These are phyloP conservation scores for Sabatieria punctata DNA, from an alignment of 2,888 invertebrate genomes.

Conservation along the genomic window DNA sequence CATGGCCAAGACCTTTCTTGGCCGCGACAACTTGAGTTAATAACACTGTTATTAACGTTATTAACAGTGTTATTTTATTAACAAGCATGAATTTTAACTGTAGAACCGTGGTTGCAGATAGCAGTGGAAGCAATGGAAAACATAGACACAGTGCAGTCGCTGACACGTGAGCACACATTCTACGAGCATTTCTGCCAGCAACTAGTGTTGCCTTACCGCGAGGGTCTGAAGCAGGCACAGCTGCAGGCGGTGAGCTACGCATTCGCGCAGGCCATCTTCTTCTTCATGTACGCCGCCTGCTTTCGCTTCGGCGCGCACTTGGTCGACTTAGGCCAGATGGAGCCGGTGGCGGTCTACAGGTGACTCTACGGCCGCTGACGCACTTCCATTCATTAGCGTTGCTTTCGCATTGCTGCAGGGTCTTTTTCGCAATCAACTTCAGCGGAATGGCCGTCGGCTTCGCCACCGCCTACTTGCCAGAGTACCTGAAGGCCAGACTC, in stretches of 20 bases:
- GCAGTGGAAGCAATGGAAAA: slow-evolving; percentile 36
- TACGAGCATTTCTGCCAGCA: slow-evolving; percentile 21
- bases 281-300: slow-evolving; percentile 33
- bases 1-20: too few species aligned
- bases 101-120: too few species aligned
- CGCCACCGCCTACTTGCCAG: slow-evolving; percentile 31
- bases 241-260: slow-evolving; percentile 21
- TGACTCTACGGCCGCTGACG: too few species aligned
- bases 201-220: slow-evolving; percentile 29
- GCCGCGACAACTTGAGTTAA: too few species aligned
- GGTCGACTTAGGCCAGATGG: slow-evolving; percentile 35
- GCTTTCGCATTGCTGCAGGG: slow-evolving; percentile 25
- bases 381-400: too few species aligned
- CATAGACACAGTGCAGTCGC: slow-evolving; percentile 35
- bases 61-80: too few species aligned
- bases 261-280: slow-evolving; percentile 30
- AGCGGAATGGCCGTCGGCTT: slow-evolving; percentile 37
- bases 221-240: slow-evolving; percentile 3
- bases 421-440: slow-evolving; percentile 39
- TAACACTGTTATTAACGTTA: too few species aligned
- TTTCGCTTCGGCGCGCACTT: slow-evolving; percentile 33
- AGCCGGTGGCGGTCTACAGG: slow-evolving; percentile 17
- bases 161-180: slow-evolving; percentile 32
- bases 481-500: slow-evolving; percentile 34
- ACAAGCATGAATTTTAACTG: too few species aligned